phyloP scores from a whole-genome alignment of 2,113 vertebrate species.

The Ramphastos sulfuratus region DNA sequence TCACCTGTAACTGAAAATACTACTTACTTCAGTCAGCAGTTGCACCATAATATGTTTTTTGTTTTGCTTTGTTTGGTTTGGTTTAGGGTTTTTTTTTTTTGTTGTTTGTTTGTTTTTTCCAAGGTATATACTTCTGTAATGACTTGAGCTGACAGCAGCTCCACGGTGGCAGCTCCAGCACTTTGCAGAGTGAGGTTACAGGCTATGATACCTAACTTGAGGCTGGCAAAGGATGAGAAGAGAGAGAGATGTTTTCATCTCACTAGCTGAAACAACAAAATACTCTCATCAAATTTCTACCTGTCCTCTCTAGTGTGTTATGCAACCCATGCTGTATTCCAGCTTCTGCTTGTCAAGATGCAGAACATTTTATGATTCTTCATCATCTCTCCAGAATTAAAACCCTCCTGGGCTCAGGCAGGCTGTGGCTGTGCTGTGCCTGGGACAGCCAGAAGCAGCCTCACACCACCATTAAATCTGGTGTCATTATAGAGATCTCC shows the following conservation, averaged over 20 bases:
- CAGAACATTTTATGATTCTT: neutral
- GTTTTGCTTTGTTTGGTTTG: too few species aligned
- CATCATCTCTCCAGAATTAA: neutral
- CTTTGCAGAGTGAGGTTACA: neutral
- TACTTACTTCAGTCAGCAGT: neutral
- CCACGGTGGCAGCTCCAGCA: accelerated
- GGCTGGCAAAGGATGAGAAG: neutral
- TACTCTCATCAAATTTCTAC: neutral
- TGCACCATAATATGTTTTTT: neutral
- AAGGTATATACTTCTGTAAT: neutral
- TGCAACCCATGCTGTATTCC: neutral
- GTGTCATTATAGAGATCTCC: neutral
- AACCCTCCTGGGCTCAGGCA: neutral
- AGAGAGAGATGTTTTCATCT: neutral
- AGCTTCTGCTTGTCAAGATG: neutral
- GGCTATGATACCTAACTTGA: neutral
- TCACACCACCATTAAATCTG: accelerated
- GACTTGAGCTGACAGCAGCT: neutral
- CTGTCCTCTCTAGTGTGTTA: neutral
- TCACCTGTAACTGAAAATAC: neutral
- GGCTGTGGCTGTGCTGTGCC: neutral
- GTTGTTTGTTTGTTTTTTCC: neutral
- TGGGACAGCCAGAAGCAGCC: neutral
- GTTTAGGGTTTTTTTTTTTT: too few species aligned
- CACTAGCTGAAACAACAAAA: neutral